phyloP scores from a whole-genome alignment of 2,797 vertebrate genomes.

The Merluccius polli region DNA sequence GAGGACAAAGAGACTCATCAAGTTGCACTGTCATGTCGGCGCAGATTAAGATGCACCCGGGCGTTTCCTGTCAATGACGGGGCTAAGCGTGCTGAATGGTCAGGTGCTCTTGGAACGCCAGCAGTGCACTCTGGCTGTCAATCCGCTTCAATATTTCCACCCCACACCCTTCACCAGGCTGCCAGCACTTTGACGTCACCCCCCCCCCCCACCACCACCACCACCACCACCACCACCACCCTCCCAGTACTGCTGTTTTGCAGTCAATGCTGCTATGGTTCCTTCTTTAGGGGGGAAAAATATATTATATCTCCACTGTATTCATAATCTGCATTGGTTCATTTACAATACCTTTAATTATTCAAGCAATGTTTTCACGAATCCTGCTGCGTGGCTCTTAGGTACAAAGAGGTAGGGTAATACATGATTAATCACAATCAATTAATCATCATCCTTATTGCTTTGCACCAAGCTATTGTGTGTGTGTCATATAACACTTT shows the following conservation, averaged over 20 bases:
- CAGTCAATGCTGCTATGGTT: not conserved
- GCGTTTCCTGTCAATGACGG: not conserved
- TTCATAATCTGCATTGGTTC: constrained; percentile 10
- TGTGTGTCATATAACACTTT: not conserved
- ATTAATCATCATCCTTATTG: constrained; percentile 44
- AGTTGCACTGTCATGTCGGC: constrained; percentile 6
- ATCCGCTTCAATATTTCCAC: not conserved
- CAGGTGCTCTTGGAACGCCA: not conserved
- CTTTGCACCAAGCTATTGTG: not conserved
- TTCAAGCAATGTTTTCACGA: constrained; percentile 57
- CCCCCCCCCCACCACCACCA: not conserved
- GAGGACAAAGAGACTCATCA: constrained; percentile 3
- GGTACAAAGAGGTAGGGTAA: constrained; percentile 49
- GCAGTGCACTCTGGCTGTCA: not conserved
- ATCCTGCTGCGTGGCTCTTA: constrained; percentile 45
- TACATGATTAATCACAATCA: constrained; percentile 54
- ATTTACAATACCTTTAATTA: constrained; percentile 44
- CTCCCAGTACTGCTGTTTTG: not conserved
- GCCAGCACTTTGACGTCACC: not conserved
- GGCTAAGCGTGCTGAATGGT: not conserved
- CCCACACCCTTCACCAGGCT: not conserved
- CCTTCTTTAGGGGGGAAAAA: not conserved
- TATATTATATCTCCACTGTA: not conserved
- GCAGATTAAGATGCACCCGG: constrained; percentile 8
- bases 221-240: no score